Evolutionary conservation across 2,797 vertebrate species (phyloP), one percentile per base, ranked within the genome.

Genomic region (Coregonus suidteri): DNA sequence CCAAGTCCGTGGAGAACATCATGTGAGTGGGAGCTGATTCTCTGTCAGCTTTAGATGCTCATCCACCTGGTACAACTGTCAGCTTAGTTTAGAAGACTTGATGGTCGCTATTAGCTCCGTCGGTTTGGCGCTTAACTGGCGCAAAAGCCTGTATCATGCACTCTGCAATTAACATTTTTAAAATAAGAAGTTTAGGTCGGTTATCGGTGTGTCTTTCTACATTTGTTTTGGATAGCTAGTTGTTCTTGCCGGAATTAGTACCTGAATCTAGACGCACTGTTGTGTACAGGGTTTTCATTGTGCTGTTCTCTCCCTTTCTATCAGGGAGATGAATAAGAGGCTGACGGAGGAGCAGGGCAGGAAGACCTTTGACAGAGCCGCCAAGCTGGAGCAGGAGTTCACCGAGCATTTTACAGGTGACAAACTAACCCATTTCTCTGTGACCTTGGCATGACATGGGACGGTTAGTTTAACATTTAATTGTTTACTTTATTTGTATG

Each of bases 281-380:
- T 68, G 66, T 34, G 65, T 35, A 37, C 34, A 6, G 66, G 30
- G 7, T 35, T 25, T 37, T 68, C 31, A 34, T 6, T 70, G 37
- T 20, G n/a, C 13, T 62, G 31, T 35, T 18, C 18, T 74, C 34
- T 37, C n/a, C 15, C 3, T 35, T 3, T 15, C 7, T 9, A 11
- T 73, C 90, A 99, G 98, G 95, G 98, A 99, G 93, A 98, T 99
- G 97, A 99, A 99, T 94, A 98, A 98, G 87, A 96, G 98, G 41
- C 93, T 99, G 87, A 96, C 95, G 0, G 98, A 99, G 79, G 98
- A 99, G 66, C 98, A 99, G 91, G 96, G 96, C 79, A 94, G 91
- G 91, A 99, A 99, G 88, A 98, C 98, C 0, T 97, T 96, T 80
- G 98, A 99, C 89, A 88, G 98, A 90, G 98, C 98, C 75, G 92